phyloP scores from a whole-genome alignment of 1,140 invertebrate genomes.

The Trachymyrmex septentrionalis region DNA sequence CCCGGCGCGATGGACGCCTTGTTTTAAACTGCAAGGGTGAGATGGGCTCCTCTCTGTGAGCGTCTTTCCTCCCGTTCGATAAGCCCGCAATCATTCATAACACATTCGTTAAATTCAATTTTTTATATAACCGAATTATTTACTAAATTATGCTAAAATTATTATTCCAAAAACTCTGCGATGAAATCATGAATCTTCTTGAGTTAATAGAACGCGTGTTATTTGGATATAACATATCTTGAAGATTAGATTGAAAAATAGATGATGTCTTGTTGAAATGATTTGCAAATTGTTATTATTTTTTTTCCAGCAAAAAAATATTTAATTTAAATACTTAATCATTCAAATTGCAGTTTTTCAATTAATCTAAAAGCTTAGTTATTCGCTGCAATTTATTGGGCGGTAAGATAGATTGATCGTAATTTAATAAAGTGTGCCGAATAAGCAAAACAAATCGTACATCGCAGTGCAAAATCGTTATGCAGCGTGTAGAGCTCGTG shows the following conservation, averaged over 20 bases:
- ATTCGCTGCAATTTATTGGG: neutral
- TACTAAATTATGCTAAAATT: neutral
- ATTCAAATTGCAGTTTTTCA: neutral
- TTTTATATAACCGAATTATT: conserved; percentile 1
- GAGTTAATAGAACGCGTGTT: neutral
- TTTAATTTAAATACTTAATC: neutral
- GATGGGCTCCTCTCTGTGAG: conserved; percentile 13
- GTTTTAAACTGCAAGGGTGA: conserved; percentile 27
- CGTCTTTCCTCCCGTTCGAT: conserved; percentile 37
- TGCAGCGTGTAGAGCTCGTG: neutral
- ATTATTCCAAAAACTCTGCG: neutral
- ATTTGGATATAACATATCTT: neutral
- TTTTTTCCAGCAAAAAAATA: neutral
- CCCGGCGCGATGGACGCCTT: conserved; percentile 47
- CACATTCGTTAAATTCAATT: neutral
- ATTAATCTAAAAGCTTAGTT: neutral
- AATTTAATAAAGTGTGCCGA: neutral
- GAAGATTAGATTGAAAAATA: neutral
- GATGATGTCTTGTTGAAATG: neutral
- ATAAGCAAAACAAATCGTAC: conserved; percentile 30
- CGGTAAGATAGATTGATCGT: neutral
- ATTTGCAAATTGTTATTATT: neutral
- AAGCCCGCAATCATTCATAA: conserved; percentile 37
- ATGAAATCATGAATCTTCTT: neutral
- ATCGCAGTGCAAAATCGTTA: conserved; percentile 37